Percentiles rank a stretch among this genome's conserved stretches.
phyloP scores from a whole-genome alignment of 2,888 invertebrate genomes.

The Campoplex nolae region DNA sequence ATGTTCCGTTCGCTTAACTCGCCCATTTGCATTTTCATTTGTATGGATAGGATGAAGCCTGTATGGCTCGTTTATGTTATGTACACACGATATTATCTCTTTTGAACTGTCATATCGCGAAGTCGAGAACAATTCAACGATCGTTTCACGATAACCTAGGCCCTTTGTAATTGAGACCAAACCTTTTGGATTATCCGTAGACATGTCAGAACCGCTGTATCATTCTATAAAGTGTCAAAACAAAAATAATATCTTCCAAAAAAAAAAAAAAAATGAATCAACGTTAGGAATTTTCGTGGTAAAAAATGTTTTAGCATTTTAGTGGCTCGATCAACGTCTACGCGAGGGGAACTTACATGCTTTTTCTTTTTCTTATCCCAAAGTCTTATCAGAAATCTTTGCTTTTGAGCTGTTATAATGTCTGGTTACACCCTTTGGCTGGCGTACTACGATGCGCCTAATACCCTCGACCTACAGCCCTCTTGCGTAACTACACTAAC shows the following conservation, averaged over 20 bases:
- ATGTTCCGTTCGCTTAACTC: constrained; percentile 9
- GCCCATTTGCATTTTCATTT: constrained; percentile 41
- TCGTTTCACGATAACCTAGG: too few species aligned
- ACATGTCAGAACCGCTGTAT: background rate
- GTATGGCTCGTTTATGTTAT: background rate
- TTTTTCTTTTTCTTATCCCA: background rate
- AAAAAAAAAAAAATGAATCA: background rate
- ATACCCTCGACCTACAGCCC: constrained; percentile 27
- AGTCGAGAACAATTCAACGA: background rate
- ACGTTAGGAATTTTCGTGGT: background rate
- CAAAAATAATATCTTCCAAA: background rate
- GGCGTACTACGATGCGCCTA: constrained; percentile 40
- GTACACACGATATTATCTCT: constrained; percentile 7
- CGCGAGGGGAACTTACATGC: background rate
- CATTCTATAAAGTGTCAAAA: background rate
- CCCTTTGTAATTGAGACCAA: background rate
- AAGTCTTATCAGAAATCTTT: constrained; percentile 26
- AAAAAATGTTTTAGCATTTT: background rate
- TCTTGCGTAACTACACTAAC: constrained; percentile 17
- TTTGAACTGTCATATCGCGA: background rate
- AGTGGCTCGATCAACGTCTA: background rate
- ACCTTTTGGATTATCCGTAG: background rate
- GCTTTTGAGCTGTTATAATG: constrained; percentile 10
- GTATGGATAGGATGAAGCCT: background rate
- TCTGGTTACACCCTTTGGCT: constrained; percentile 31